Base-by-base conservation (phyloP, 2,888 invertebrate species). In the Perithous albicinctus region DNA sequence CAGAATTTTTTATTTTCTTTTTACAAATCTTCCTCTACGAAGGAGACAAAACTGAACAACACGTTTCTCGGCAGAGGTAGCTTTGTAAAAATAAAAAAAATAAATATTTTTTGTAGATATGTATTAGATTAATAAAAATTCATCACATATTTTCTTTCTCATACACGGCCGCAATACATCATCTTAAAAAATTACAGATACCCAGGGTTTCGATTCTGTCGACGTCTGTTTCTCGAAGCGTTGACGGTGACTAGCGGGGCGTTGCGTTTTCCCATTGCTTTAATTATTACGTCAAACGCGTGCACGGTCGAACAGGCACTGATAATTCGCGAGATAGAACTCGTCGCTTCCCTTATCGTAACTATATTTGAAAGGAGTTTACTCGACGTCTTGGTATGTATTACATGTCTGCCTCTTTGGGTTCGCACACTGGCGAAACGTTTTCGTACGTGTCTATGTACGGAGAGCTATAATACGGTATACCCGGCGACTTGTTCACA, bases 281-380 rank as follows among this genome's bases (percentile, higher is more conserved):
- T n/a, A n/a, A 20, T 51, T 35, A 15, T 69, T 51, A 69, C 67
- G 23, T 51, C 51, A 10, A 43, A n/a, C 32, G 61, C 8, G 18
- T 8, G 20, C 59, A 41, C 46, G 43, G 10, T 43, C 12, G 72
- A 59, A 23, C 61, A 29, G 29, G 29, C 72, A 29, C 61, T 61
- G 72, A 72, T 72, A 72, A 72, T 72, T 46, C 46, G 32, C 20
- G 29, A 46, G 29, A 72, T 35, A 72, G 29, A 61, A 43, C 46
- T 48, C 32, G 72, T 72, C 15, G 72, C 41, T 61, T 66, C 18
- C 20, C 72, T 72, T 72, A 72, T 72, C 72, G 72, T 61, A 43
- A 15, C 41, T n/a, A n/a, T n/a, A 72, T 72, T 72, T 32, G 59
- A 32, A 46, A 59, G 32, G 72, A 59, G 29, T 72, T 61, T n/a